phyloP scores from a whole-genome alignment of 1,140 invertebrate genomes.

The Papilio helenus region DNA sequence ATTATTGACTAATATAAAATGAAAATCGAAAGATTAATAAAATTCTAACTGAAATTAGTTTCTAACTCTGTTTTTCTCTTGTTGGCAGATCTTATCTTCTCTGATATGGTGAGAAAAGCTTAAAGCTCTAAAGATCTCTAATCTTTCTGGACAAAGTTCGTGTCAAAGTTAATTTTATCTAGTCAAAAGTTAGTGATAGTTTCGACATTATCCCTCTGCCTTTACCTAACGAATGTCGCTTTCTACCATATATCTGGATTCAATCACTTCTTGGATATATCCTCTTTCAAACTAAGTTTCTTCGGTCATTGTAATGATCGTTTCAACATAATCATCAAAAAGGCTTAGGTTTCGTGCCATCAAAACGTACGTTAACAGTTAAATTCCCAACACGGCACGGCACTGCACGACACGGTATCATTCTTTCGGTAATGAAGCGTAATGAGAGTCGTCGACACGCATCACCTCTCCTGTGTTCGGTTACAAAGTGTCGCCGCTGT shows the following conservation, averaged over 20 bases:
- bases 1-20: neutral
- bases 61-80: neutral
- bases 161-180: neutral
- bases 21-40: neutral
- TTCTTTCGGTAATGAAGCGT: conserved; percentile 57
- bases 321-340: neutral
- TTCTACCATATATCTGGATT: neutral
- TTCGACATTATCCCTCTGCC: neutral
- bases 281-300: neutral
- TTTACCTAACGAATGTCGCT: neutral
- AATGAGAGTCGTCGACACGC: conserved; percentile 55
- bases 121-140: neutral
- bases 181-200: neutral
- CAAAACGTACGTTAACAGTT: conserved; percentile 16
- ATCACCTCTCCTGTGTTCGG: conserved; percentile 41
- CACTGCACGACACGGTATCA: conserved; percentile 56
- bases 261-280: neutral
- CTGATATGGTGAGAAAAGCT: neutral
- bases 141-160: neutral
- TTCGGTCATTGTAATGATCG: neutral
- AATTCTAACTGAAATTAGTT: neutral
- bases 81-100: neutral
- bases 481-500: conserved; percentile 44
- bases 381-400: conserved; percentile 6
- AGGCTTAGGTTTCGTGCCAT: conserved; percentile 7